Evolutionary conservation across 92 coral and sea anemone genomes (phyloP).

Genomic region (Galaxea fascicularis): DNA sequence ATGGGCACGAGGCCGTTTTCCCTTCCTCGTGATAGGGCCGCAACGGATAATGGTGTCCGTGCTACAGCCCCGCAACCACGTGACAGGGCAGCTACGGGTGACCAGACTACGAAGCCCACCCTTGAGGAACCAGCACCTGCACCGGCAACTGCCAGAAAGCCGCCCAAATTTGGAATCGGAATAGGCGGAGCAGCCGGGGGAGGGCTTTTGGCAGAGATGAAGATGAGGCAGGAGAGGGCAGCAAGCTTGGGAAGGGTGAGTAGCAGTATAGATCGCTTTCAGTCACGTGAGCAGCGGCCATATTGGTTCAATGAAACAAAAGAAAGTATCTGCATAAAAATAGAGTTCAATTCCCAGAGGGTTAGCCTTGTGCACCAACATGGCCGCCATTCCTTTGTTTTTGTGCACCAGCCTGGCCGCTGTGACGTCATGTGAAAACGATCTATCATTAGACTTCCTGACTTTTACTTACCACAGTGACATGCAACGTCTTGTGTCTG

Average conservation of each 20-base stretch:
- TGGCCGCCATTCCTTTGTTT: too few relatives aligned
- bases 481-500: too few relatives aligned
- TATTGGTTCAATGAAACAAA: too few relatives aligned
- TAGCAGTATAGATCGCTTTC: neutral
- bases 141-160: slow-evolving; percentile 62
- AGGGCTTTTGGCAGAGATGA: slow-evolving; percentile 96
- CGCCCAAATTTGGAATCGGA: slow-evolving; percentile 99
- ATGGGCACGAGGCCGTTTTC: slow-evolving; percentile 66
- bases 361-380: too few relatives aligned
- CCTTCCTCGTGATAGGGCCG: slow-evolving; percentile 72
- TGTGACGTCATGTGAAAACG: too few relatives aligned
- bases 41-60: slow-evolving; percentile 56
- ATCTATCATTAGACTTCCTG: too few relatives aligned
- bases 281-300: too few relatives aligned
- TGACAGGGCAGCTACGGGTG: slow-evolving; percentile 50
- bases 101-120: slow-evolving; percentile 24
- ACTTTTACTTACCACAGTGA: too few relatives aligned
- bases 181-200: slow-evolving; percentile 92
- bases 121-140: slow-evolving; percentile 36
- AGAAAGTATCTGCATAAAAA: too few relatives aligned
- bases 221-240: slow-evolving; percentile 83
- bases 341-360: too few relatives aligned
- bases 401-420: too few relatives aligned
- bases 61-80: slow-evolving; percentile 58
- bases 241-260: slow-evolving; percentile 77